Conservation (phyloP, 2,113 vertebrate species). For the Protobothrops mucrosquamatus region DNA sequence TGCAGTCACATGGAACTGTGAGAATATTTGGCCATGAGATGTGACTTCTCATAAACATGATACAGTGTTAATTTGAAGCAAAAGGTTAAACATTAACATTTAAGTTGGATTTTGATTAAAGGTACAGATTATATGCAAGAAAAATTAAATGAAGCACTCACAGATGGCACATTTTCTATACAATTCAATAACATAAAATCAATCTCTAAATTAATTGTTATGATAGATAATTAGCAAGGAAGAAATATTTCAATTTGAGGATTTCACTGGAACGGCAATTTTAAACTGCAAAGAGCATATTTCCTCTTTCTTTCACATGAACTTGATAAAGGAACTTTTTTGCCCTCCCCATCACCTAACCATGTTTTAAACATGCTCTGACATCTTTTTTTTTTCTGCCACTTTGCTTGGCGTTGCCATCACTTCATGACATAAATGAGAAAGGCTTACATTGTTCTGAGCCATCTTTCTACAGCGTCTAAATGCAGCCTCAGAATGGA, state of each 20-base stretch:
- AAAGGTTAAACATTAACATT: not conserved
- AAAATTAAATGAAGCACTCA: not conserved
- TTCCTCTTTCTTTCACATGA: not conserved
- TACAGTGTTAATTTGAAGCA: not conserved
- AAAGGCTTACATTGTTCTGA: not conserved
- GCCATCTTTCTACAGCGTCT: not conserved
- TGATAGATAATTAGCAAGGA: not conserved
- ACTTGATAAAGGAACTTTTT: not conserved
- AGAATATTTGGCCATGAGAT: not conserved
- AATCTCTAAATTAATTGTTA: not conserved
- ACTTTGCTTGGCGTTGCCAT: not conserved
- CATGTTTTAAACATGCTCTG: not conserved
- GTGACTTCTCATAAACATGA: not conserved
- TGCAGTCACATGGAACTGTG: not conserved
- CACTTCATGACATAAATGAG: not conserved
- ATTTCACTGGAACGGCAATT: not conserved
- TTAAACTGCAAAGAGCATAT: not conserved
- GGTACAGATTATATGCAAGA: not conserved
- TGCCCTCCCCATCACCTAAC: not conserved
- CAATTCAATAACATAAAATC: not conserved
- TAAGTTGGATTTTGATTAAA: not conserved
- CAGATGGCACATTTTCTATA: not conserved
- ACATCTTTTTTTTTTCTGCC: not conserved
- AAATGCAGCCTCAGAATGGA: not conserved
- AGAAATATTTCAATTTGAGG: not conserved